These are phyloP conservation scores for Diploscapter pachys DNA, from an alignment of 1,140 invertebrate species.

Conservation along the genomic window DNA sequence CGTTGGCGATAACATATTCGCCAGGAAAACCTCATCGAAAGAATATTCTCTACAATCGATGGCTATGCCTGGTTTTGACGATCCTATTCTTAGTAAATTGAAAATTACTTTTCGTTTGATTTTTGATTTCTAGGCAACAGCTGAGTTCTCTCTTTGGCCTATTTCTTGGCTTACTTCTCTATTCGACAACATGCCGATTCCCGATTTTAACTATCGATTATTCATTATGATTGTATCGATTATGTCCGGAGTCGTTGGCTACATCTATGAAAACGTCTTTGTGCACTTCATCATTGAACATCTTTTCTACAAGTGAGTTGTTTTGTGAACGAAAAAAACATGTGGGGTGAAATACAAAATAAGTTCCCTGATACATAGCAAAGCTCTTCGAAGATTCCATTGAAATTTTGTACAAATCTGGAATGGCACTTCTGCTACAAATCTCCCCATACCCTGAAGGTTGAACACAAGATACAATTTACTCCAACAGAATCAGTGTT, in stretches of 20 bases:
- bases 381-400: no score
- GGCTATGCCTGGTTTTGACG: not conserved
- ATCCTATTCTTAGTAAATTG: slow-evolving; percentile 3
- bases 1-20: slow-evolving; percentile 82
- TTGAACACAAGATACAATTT: no score
- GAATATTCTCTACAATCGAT: slow-evolving; percentile 66
- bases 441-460: no score
- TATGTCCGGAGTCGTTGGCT: not conserved
- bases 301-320: slow-evolving; percentile 7
- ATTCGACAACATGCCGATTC: not conserved
- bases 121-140: not conserved
- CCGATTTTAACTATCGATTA: not conserved
- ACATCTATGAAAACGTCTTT: slow-evolving; percentile 11
- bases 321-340: not conserved
- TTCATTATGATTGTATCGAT: not conserved
- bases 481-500: no score
- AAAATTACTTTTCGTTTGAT: not conserved
- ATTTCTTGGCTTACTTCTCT: not conserved
- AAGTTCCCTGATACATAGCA: no score
- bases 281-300: slow-evolving; percentile 3
- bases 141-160: not conserved
- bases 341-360: no score
- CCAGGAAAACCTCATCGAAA: slow-evolving; percentile 83
- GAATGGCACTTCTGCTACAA: no score
- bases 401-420: no score